Base-by-base conservation (phyloP, 2,797 vertebrate genomes). In the Acrocephalus scirpaceus region DNA sequence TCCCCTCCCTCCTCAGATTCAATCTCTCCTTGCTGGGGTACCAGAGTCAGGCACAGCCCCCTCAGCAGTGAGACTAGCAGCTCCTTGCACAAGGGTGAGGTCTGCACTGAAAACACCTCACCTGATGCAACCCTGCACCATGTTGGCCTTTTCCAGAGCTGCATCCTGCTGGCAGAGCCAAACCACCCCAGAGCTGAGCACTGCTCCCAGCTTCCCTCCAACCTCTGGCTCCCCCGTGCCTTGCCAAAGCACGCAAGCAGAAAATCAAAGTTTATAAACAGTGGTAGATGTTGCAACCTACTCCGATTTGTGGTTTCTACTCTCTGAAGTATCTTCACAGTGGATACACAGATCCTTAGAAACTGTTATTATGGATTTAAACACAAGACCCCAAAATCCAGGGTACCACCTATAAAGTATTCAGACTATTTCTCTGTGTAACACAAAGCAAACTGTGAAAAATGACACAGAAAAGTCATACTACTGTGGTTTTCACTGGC, bases 171-270 rank as follows among this genome's bases (percentile, higher is more conserved):
- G 42, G 64, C 86, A 76, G 51, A 70, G 44, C 64, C 47, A 7
- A 27, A 42, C 10, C 0, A 0, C 8, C 54, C 50, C 66, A 18
- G 3, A 4, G 30, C 45, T 5, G 2, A 47, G 71, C 42, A 2
- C 12, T 16, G 11, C 56, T 48, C 20, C 7, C 85, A 51, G 4
- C 36, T 13, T 40, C 71, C 44, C 76, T 54, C 26, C 51, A 13
- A 1, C 13, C 29, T 36, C 32, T 8, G 3, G 16, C 44, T 36
- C 29, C 3, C 6, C 34, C 0, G 0, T 2, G 5, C 85, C 61
- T 38, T 26, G 1, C 15, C 29, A 10, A n/a, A 61, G 42, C 54
- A 34, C 0, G 1, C 57, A 27, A 21, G 10, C 19, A 51, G 32
- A 61, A 86, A 75, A 75, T 16, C 61, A 14, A 40, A 58, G 47